A percentile compares a stretch with the other conserved stretches of the same genome.
These are phyloP conservation scores for Paramormyrops kingsleyae DNA, from an alignment of 2,113 vertebrate species.

Conservation along the genomic window DNA sequence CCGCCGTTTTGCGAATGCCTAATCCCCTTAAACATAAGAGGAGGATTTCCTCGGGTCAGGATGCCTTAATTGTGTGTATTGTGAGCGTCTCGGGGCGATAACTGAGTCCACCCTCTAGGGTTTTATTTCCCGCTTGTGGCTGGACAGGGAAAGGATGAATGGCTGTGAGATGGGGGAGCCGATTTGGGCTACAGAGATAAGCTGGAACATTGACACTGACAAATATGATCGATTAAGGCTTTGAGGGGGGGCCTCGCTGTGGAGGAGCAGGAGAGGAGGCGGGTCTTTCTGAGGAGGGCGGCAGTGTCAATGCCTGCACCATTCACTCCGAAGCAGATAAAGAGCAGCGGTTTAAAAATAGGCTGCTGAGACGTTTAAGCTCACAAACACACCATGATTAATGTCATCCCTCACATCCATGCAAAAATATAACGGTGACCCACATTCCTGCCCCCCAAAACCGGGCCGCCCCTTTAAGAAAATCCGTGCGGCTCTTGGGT, in stretches of 20 bases:
- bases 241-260: conserved; percentile 57
- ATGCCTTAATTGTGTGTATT: conserved; percentile 10
- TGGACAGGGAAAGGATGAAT: conserved; percentile 43
- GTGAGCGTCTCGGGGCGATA: not conserved
- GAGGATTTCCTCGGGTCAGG: not conserved
- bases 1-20: not conserved
- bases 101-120: not conserved
- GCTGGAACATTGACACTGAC: conserved; percentile 69
- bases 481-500: not conserved
- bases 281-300: not conserved
- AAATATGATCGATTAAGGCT: conserved; percentile 70
- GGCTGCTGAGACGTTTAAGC: not conserved
- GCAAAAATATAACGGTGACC: not conserved
- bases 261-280: conserved; percentile 34
- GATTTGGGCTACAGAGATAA: conserved; percentile 66
- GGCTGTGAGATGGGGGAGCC: conserved; percentile 45
- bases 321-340: not conserved
- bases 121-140: not conserved
- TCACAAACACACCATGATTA: not conserved
- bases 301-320: not conserved
- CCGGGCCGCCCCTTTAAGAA: not conserved
- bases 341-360: not conserved
- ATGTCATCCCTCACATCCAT: not conserved
- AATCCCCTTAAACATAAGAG: not conserved
- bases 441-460: not conserved